Evolutionary conservation across 1,140 invertebrate species (phyloP), one percentile per base, ranked within the genome.

Genomic region (Pseudomyrmex flavicornis): DNA sequence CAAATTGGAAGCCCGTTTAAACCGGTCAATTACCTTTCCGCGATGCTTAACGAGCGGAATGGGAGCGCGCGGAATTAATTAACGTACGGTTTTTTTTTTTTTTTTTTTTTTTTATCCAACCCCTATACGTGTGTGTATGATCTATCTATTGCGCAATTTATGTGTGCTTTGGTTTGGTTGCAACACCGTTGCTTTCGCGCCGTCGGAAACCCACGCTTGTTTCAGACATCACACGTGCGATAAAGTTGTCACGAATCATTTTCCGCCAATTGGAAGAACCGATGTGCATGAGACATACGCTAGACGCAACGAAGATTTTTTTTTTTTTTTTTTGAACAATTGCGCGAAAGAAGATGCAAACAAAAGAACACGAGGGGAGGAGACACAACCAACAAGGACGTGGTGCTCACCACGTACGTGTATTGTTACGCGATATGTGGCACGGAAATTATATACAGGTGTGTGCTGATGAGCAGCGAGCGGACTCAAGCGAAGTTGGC

Each of bases 11-110:
- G 46, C 20, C n/a, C 69, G 13, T 76, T 63, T 46, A 74, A 74
- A 26, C 26, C 17, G 72, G 58, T 76, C 61, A 82, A 75, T 82
- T 75, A 75, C 61, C 58, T 74, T 74, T 44, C 66, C 22, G 46
- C 58, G 22, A 59, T 65, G 72, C 48, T 62, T 63, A 75, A 75
- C 58, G 48, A 82, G 59, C 79, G 56, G 46, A 82, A 82, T 72
- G 20, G 62, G 46, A 48, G 61, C 26, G 26, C 26, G 26, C 70
- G 48, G 69, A 82, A 74, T 75, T 82, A 52, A 75, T 82, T 82
- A 73, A 75, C 69, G 48, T 82, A 82, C 61, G 13, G 73, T 4
- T 66, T 59, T 44, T 17, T n/a, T 20, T n/a, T 80, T 72, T 52
- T 74, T 50, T 46, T 54, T 63, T 50, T 15, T 12, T 10, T 3